Evolutionary conservation across 2,797 vertebrate species (phyloP), one percentile per base, ranked within the genome.

Genomic region (Hylomyscus alleni): DNA sequence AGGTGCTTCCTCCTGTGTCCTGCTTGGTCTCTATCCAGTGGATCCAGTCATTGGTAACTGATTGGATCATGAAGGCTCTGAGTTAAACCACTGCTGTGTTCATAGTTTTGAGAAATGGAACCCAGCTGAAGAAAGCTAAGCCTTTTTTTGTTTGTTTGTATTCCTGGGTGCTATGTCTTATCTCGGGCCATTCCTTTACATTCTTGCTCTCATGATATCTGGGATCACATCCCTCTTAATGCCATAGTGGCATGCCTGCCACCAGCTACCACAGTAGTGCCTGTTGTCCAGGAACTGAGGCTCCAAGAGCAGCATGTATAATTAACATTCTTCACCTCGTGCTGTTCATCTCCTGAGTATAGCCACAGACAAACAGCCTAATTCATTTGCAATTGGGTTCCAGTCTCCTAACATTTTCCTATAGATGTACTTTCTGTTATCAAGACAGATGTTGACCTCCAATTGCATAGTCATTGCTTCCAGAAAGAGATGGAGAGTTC

Each of bases 351-450:
- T 34, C 40, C 24, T 54, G 37, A 44, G n/a, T 34, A 37, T 13
- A 52, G 87, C 44, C 3, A 24, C 72, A 47, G 12, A 29, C 22
- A 29, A 75, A 50, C 20, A 26, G 2, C 26, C 40, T 47, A 2
- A 52, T 10, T 31, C 1, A 52, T 4, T 47, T 31, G 12, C 4
- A 50, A 0, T 3, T n/a, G 6, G n/a, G 10, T 47, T 31, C 24
- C 29, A 15, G 24, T 40, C 77, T 65, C 47, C 65, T 52, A 15
- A 34, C 0, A 2, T 50, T 67, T 90, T 50, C 52, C 37, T 88
- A 3, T 7, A 40, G 1, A 50, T 56, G 54, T 3, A 3, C 44
- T 40, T 80, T 83, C 31, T 37, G 0, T 65, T 67, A 52, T 77
- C 26, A 19, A 69, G 67, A 20, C 26, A 73, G 13, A 31, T 17